Base-by-base conservation (phyloP, 2,797 vertebrate species). In the Alcedo quadribrachys region DNA sequence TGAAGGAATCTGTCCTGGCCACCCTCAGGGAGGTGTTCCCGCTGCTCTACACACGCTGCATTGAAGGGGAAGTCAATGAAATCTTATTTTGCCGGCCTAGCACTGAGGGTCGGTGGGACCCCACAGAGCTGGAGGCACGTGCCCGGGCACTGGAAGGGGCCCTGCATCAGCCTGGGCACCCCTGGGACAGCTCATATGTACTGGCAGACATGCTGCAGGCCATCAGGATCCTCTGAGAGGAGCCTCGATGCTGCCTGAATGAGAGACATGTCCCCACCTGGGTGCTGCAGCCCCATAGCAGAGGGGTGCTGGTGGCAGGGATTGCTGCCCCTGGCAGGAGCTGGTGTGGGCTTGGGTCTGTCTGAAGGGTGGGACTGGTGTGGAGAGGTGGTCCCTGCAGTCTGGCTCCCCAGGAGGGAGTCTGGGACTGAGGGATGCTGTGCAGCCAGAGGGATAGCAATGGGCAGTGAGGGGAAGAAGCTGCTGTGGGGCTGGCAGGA, bases 1-100 rank as follows among this genome's bases (percentile, higher is more conserved):
- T 99, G 87, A 99, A 98, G 96, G 97, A 97, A 10, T 97, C 96
- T 0, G 98, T 99, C 89, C 87, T 99, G 94, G 92, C 87, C 11
- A 50, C 90, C 27, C 97, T 98, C 77, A 96, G 92, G 88, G 95
- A 89, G 0, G 87, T 95, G 28, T 98, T 98, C 67, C 97, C 98
- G 0, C 90, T 97, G 40, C 97, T 99, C 65, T 98, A 99, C 8
- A 88, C 96, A 0, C 97, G 98, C 73, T 96, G 70, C 70, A 99
- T 99, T 5, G 98, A 98, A 51, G 98, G 98, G 6, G 99, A 99
- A 77, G 98, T 99, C 79, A 99, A 99, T 0, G 99, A 99, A 96
- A 98, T 99, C 73, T 97, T 99, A 7, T 98, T 99, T 74, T 99
- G 99, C 92, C 98, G 97, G 78, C 89, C 75, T 32, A 80, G 76